Conservation (phyloP, 1,140 invertebrate genomes). For the Drosophila littoralis region DNA sequence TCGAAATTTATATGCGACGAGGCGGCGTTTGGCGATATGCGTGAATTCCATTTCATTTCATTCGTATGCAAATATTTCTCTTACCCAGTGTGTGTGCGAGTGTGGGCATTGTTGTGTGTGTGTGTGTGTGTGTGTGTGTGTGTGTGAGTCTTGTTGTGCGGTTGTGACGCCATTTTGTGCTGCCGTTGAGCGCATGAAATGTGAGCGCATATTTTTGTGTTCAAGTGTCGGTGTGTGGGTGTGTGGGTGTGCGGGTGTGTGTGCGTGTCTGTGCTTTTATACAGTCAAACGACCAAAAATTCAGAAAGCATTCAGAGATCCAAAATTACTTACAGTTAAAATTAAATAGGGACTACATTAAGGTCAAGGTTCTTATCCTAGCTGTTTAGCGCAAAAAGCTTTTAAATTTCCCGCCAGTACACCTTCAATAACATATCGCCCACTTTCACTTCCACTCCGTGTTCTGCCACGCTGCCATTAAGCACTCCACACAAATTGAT, state of each 20-base stretch:
- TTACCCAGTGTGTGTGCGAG: neutral
- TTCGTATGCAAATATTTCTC: conserved; percentile 41
- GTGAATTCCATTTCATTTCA: conserved; percentile 44
- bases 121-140: conserved; percentile 2
- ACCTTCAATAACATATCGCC: neutral
- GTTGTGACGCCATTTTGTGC: conserved; percentile 26
- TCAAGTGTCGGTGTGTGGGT: neutral
- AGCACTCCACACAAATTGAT: neutral
- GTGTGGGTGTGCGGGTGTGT: neutral
- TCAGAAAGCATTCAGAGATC: no score
- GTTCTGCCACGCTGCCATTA: neutral
- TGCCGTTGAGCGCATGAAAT: conserved; percentile 19
- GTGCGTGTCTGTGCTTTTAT: conserved; percentile 10
- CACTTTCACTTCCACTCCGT: neutral
- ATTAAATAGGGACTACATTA: conserved; percentile 11
- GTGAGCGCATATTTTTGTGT: conserved; percentile 15
- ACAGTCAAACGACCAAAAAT: no score
- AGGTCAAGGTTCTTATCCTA: conserved; percentile 17
- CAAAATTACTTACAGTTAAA: conserved; percentile 18
- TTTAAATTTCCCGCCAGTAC: conserved; percentile 16
- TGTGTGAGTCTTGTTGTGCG: neutral
- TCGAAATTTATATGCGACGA: conserved; percentile 22
- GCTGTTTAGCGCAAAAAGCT: conserved; percentile 2
- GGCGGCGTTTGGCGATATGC: conserved; percentile 24
- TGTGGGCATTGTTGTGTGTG: neutral